Evolutionary conservation across 2,797 vertebrate species (phyloP).

Genomic region (Melanotaenia boesemani): DNA sequence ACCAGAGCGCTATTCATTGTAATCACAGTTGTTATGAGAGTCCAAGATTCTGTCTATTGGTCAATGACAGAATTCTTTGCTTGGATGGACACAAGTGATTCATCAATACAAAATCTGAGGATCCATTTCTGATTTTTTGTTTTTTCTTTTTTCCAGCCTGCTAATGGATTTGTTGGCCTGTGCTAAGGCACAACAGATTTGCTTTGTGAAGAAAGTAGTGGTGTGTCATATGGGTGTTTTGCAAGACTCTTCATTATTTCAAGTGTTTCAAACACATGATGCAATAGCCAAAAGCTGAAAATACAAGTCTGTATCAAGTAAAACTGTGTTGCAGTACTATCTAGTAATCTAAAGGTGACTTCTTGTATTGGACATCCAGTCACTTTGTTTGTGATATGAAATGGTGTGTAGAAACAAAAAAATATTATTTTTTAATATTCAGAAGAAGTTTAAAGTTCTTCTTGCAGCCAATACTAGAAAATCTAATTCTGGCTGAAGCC

Average conservation of each 20-base stretch:
- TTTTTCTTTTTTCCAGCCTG: not conserved
- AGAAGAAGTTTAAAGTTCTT: too few species aligned
- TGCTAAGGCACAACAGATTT: not conserved
- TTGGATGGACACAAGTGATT: not conserved
- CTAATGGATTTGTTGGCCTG: not conserved
- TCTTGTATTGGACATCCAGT: not conserved
- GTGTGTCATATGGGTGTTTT: not conserved
- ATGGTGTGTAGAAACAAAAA: too few species aligned
- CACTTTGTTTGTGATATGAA: too few species aligned
- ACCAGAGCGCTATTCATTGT: not conserved
- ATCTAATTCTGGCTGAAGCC: too few species aligned
- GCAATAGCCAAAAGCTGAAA: not conserved
- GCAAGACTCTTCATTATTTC: not conserved
- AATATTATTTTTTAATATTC: too few species aligned
- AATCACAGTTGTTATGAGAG: not conserved
- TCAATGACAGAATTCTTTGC: not conserved
- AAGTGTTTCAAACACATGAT: too few species aligned
- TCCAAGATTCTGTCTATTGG: not conserved
- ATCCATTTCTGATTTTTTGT: not conserved
- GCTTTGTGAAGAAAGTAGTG: not conserved
- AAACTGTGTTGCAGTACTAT: too few species aligned
- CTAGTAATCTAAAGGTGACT: not conserved
- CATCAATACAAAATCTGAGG: not conserved
- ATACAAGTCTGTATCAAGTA: not conserved
- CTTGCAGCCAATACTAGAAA: too few species aligned